Base-by-base conservation (phyloP, 92 coral and sea anemone genomes). In the Pocillopora meandrina region DNA sequence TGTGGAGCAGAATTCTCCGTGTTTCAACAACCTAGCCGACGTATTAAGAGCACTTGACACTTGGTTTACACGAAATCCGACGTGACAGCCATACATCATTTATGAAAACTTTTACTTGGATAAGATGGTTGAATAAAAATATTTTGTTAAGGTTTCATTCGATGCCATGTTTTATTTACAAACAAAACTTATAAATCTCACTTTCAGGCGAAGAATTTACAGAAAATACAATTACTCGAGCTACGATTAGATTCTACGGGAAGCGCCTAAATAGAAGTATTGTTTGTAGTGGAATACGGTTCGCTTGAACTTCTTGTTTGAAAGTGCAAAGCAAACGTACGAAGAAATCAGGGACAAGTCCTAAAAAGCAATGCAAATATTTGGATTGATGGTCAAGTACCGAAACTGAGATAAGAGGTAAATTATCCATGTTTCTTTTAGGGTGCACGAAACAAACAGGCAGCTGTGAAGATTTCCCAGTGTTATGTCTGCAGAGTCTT, bases 1-100 rank as follows among this genome's bases (percentile, higher is more conserved):
- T 83, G 86, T 55, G 18, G 19, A 35, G 63, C 19, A n/a, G 60
- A 81, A 35, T 71, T 60, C 77, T n/a, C 52, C 64, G 85, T 34
- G 56, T 80, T 80, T 33, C 18, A 57, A 80, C 56, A 26, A 56
- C 10, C 74, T 21, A 21, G 62, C n/a, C 19, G 42, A 68, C 42
- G 23, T 23, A 47, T 65, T 12, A 58, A 23, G 18, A 56, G 10
- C 63, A 57, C 69, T 81, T 60, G 68, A 70, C 85, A 70, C 62
- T 33, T 72, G 61, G 16, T 79, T 16, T 70, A 3, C 6, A 33
- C 36, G 71, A 31, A 60, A 31, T 31, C 65, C 59, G 26, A 65
- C 52, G 9, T n/a, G 17, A 49, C 56, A 21, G 12, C 12, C 13
- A 23, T 55, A 70, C 33, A 26, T 67, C 55, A 17, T 49, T 70